Evolutionary conservation across 2,797 vertebrate genomes (phyloP), one percentile per base, ranked within the genome.

Genomic region (Adelosebastes latens): DNA sequence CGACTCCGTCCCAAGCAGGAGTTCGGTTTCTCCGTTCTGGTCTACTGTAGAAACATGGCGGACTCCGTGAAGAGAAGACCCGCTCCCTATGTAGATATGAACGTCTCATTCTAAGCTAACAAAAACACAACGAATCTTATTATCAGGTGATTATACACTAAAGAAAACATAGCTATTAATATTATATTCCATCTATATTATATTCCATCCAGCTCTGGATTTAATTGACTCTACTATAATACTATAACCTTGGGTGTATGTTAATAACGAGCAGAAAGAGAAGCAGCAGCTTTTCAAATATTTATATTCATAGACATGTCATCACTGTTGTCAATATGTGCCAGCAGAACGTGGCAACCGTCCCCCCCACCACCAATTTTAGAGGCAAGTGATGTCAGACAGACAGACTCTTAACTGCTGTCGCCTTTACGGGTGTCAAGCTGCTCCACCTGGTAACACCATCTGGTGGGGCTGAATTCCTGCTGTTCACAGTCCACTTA

Each of bases 381-480:
- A 18, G 71, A 86, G 29, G 25, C 13, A 32, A 73, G 36, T 29
- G 62, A 42, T 70, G 71, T 87, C 78, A 80, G 62, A 77, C 72
- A 53, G 56, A 63, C 80, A 55, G 74, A 82, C 84, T 83, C 68
- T 58, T 75, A 81, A 79, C 87, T 62, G 87, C 59, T 74, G 86
- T 52, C 68, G 42, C 61, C 62, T 81, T 80, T 68, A 83, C 13
- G 20, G 65, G 72, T 63, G 76, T 89, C 77, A 62, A 80, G 77
- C 87, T 82, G 76, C 82, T 87, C 82, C 88, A 88, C 89, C 89
- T 91, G 90, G 83, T 89, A 18, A 58, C 78, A 59, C 85, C 85
- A 91, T 85, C 86, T 86, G 85, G 13, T 34, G 10, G 61, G 79
- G 81, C 81, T 46, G 59, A 67, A 25, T 39, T 82, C 82, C 84